Conservation (phyloP, 2,797 vertebrate genomes). For the Alosa sapidissima region DNA sequence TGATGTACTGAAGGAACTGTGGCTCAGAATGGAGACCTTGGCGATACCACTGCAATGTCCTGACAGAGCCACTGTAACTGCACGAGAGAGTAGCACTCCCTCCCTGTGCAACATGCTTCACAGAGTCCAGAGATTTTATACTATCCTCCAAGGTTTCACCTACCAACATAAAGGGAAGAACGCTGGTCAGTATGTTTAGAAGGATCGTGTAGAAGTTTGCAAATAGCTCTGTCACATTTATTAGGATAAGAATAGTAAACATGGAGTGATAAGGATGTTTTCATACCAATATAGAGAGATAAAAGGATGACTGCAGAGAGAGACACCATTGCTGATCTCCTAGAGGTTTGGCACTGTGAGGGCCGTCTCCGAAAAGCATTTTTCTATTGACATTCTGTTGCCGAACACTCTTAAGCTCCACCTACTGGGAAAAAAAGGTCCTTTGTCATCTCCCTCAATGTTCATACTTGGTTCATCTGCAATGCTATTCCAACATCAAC, state of each 20-base stretch:
- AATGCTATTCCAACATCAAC: too few species aligned
- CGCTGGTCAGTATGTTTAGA: background rate
- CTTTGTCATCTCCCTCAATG: too few species aligned
- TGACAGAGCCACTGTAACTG: conserved; percentile 9
- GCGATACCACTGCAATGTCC: conserved; percentile 4
- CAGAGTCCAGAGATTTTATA: background rate
- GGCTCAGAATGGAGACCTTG: background rate
- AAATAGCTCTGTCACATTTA: background rate
- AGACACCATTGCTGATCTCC: background rate
- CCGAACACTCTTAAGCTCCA: background rate
- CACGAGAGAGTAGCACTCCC: conserved; percentile 6
- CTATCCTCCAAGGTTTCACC: background rate
- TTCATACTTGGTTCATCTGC: too few species aligned
- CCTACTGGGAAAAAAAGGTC: background rate
- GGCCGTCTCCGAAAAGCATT: background rate
- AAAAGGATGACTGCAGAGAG: background rate
- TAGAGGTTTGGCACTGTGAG: background rate
- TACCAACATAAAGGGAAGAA: background rate
- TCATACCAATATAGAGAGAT: background rate
- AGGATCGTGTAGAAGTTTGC: background rate
- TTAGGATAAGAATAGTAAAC: background rate
- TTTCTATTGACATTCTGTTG: background rate
- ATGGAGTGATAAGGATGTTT: background rate
- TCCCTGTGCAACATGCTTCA: background rate
- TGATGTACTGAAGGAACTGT: conserved; percentile 24